Evolutionary conservation across 2,797 vertebrate species (phyloP).

Genomic region (Alfaro cultratus): DNA sequence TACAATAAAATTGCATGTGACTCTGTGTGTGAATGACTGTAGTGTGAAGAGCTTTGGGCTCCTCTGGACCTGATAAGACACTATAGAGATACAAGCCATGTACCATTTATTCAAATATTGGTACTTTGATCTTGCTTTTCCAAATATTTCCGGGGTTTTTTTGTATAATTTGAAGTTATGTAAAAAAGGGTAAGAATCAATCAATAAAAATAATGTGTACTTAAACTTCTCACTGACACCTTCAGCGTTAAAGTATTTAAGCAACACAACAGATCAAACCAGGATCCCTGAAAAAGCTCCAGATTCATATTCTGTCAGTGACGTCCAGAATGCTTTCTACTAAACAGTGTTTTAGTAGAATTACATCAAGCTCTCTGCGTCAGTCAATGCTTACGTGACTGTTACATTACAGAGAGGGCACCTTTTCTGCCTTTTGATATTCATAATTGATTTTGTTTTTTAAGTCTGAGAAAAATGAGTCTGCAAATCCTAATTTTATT

Average conservation of each 20-base stretch:
- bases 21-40: no score
- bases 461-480: background rate
- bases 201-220: background rate
- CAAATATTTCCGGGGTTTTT: background rate
- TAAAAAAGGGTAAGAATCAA: background rate
- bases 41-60: no score
- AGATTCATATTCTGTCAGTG: background rate
- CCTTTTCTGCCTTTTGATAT: background rate
- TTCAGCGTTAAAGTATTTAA: background rate
- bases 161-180: background rate
- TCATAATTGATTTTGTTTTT: background rate
- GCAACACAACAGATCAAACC: background rate
- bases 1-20: background rate
- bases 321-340: background rate
- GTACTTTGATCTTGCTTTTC: background rate
- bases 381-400: background rate
- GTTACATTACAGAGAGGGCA: background rate
- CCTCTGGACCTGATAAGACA: no score
- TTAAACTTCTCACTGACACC: background rate
- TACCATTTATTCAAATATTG: no score
- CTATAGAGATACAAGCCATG: no score
- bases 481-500: background rate
- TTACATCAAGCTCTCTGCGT: background rate
- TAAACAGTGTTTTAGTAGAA: background rate
- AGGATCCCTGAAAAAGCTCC: background rate